Base-by-base conservation (phyloP, 2,888 invertebrate genomes). In the Mythimna ferrago region DNA sequence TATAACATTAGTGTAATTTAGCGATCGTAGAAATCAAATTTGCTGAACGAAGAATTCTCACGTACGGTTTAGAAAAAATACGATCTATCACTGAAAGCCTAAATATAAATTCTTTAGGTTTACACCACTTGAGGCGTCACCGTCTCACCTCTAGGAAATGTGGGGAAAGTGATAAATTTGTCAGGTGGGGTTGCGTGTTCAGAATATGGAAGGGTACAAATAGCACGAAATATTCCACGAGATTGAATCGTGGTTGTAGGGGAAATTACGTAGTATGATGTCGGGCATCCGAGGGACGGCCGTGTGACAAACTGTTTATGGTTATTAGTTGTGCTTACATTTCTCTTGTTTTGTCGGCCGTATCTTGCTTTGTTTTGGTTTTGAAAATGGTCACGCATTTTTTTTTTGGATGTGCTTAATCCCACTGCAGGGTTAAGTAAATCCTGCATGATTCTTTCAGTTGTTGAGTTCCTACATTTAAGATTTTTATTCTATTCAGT, bases 121-220 rank as follows among this genome's bases (percentile, higher is more conserved):
- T 61, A 79, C 75, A 81, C 68, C 60, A 71, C 72, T 76, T 84
- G 60, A 71, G 69, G 21, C 65, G 66, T 35, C 65, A 65, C 51
- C 81, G 84, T 56, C 57, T 80, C 73, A 73, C 81, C 85, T 81
- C 81, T 80, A 87, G 88, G 84, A 84, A 91, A 93, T 88, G 89
- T 77, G 90, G 86, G 88, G 88, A 92, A 93, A 93, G 92, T 94
- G 94, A 95, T 94, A 94, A 94, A 94, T 95, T 94, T 94, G 93
- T 92, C 94, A 94, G 94, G 94, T 94, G 93, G 92, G 92, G 85
- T 92, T 92, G 91, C 93, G 94, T 94, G 94, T 91, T 89, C 89
- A 79, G 94, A 94, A 94, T 94, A 90, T 91, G 91, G 86, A 89
- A 89, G 67, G 66, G 61, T 63, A 69, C 91, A 93, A 94, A 94